Evolutionary conservation across 2,888 invertebrate genomes (phyloP), one percentile per base, ranked within the genome.

Genomic region (Helobdella robusta): DNA sequence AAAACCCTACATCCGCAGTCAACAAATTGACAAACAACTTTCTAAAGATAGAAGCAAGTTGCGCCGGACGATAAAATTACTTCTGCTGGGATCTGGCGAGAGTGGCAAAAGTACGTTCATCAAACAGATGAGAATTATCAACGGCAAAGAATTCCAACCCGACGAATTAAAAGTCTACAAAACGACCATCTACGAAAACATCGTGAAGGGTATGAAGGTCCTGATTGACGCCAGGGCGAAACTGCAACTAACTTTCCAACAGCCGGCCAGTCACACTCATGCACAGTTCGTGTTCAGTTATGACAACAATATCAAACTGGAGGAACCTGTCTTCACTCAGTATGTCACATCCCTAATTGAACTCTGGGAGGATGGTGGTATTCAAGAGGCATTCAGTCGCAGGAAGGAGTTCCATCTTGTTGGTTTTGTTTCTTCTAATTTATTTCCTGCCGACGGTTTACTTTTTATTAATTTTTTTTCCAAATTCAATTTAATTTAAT

Each of bases 111-210:
- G 82, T 69, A 84, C 84, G 15, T 83, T 84, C 73, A 75, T 94
- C 73, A 94, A 94, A 82, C 94, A 94, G 84, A 94, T 94, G 93
- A 85, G 89, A 80, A 94, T 94, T 78, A 94, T 94, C 79, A 92
- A 94, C 81, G 84, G 84, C 25, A 76, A 81, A 60, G 79, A 78
- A 48, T 91, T 91, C 77, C 89, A 88, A 81, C 86, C 87, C 74
- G 91, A 91, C 76, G 84, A 89, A 75, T 83, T 92, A 75, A 86
- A 86, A 74, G 91, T 92, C 79, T 94, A 88, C 81, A 89, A 90
- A 82, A 86, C 87, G 80, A 87, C 89, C 77, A 92, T 95, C 80
- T 94, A 94, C 81, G 89, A 91, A 82, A 97, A 97, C 82, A 88
- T 94, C 75, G 87, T 95, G 76, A 88, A 89, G 82, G 97, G 95